phyloP scores from a whole-genome alignment of 2,888 invertebrate species.

The Caenorhabditis drosophilae region DNA sequence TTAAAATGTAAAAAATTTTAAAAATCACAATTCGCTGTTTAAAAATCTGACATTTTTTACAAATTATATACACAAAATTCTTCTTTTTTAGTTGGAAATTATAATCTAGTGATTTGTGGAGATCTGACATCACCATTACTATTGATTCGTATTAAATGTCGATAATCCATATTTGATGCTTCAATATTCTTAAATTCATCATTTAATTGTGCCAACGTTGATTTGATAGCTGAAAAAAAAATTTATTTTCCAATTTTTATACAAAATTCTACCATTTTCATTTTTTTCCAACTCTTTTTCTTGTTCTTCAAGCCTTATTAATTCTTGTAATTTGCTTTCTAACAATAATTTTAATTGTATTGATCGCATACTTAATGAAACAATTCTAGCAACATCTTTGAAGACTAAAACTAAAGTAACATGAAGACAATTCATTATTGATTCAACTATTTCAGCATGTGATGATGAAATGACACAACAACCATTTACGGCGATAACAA shows the following conservation, averaged over 20 bases:
- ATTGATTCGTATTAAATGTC: background rate
- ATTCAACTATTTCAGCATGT: conserved; percentile 43
- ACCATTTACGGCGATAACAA: conserved; percentile 50
- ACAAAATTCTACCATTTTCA: too few relatives aligned
- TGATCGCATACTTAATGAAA: conserved; percentile 90
- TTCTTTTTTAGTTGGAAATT: background rate
- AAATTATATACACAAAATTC: background rate
- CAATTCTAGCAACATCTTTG: conserved; percentile 87
- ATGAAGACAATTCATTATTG: conserved; percentile 36
- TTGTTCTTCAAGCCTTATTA: conserved; percentile 31
- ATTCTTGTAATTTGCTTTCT: conserved; percentile 35
- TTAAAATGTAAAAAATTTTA: background rate
- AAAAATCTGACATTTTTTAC: background rate
- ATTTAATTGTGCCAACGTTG: too few relatives aligned
- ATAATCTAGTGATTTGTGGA: conserved; percentile 21
- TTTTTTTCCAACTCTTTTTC: conserved; percentile 32
- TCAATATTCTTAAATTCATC: too few relatives aligned
- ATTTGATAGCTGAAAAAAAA: too few relatives aligned
- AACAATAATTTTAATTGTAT: conserved; percentile 69
- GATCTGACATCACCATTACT: conserved; percentile 10
- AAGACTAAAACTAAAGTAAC: conserved; percentile 41
- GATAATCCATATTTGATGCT: too few relatives aligned
- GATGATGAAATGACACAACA: conserved; percentile 37
- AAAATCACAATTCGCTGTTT: conserved; percentile 4
- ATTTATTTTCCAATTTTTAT: too few relatives aligned